Evolutionary conservation across 2,797 vertebrate species (phyloP).

Genomic region (Phrynocephalus vlangalii): DNA sequence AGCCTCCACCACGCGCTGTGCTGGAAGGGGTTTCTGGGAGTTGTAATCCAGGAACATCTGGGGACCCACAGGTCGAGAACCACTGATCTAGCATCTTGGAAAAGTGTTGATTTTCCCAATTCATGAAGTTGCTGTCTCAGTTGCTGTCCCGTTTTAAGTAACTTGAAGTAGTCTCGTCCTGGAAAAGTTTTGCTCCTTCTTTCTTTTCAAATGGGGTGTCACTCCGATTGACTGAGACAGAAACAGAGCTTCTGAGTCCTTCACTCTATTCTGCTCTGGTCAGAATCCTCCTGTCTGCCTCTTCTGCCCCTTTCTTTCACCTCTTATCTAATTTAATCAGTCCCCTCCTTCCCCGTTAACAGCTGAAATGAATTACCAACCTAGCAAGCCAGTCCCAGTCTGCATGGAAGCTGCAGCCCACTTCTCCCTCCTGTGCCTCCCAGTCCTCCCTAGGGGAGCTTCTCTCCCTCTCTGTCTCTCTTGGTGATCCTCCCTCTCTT

Average conservation of each 20-base stretch:
- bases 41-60: too few relatives aligned
- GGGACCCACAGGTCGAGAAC: too few relatives aligned
- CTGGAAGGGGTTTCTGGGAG: too few relatives aligned
- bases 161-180: neutral
- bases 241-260: neutral
- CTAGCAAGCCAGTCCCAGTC: neutral
- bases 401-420: neutral
- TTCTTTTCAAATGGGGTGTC: neutral
- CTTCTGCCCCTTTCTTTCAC: neutral
- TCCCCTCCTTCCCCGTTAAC: slow-evolving; percentile 65
- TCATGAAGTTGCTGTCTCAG: neutral
- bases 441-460: slow-evolving; percentile 40
- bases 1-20: too few relatives aligned
- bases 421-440: neutral
- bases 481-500: slow-evolving; percentile 69
- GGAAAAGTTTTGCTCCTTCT: neutral
- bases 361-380: slow-evolving; percentile 61
- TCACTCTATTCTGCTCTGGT: neutral
- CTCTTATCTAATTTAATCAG: slow-evolving; percentile 55
- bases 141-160: neutral
- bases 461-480: slow-evolving; percentile 68
- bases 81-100: neutral
- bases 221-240: neutral
- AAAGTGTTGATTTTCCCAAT: neutral
- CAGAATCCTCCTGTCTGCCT: neutral